Percentiles rank a stretch among this genome's conserved stretches.
Conservation (phyloP, 1,140 invertebrate genomes). For the Parasteatoda tepidariorum region DNA sequence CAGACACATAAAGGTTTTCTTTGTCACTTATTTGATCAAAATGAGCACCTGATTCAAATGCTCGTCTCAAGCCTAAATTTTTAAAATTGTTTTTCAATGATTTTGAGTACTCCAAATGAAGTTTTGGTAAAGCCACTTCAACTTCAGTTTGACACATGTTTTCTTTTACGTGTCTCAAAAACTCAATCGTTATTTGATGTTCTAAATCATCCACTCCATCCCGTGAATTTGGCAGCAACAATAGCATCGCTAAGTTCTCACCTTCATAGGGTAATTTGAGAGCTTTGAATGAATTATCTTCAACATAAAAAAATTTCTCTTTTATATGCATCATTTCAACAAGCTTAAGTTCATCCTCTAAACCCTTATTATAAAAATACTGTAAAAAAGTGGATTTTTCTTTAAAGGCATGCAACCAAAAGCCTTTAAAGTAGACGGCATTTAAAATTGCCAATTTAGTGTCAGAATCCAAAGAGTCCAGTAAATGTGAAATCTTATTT, state of each 20-base stretch:
- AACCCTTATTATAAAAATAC: constrained; percentile 61
- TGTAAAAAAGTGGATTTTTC: constrained; percentile 12
- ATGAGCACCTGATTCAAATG: constrained; percentile 63
- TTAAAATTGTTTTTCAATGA: constrained; percentile 57
- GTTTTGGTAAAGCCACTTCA: constrained; percentile 63
- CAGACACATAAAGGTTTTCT: constrained; percentile 68
- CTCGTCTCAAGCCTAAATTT: constrained; percentile 61
- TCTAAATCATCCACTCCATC: constrained; percentile 53
- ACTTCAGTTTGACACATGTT: constrained; percentile 31
- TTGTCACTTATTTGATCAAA: constrained; percentile 61
- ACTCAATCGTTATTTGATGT: not conserved
- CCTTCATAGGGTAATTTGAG: constrained; percentile 80
- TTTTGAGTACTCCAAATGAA: constrained; percentile 62
- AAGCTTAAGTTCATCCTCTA: constrained; percentile 78
- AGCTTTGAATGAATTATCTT: constrained; percentile 73
- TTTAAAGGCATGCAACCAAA: constrained; percentile 61
- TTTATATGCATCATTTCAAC: constrained; percentile 85
- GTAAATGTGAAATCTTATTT: constrained; percentile 63
- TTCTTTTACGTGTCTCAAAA: not conserved
- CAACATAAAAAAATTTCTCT: constrained; percentile 76
- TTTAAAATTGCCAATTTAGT: constrained; percentile 65
- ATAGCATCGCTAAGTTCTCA: constrained; percentile 65
- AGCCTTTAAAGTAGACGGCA: constrained; percentile 66
- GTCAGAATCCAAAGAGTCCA: constrained; percentile 57
- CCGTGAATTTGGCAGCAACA: constrained; percentile 65